Evolutionary conservation across 2,113 vertebrate species (phyloP).

Genomic region (Nothobranchius furzeri): DNA sequence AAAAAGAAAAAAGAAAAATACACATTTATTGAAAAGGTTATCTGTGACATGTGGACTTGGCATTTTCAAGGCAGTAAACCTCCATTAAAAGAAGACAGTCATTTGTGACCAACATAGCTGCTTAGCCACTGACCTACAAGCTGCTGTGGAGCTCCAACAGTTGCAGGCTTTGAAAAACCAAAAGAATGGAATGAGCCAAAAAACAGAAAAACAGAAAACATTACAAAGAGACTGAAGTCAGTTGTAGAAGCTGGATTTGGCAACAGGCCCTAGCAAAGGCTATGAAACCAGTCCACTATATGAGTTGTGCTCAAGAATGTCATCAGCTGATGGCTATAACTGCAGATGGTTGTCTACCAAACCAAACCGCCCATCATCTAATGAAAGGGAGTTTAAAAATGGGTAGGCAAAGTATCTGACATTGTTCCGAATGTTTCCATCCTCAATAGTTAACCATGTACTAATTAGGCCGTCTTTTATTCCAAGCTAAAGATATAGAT

Average conservation of each 20-base stretch:
- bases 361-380: neutral
- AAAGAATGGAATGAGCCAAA: neutral
- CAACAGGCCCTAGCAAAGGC: neutral
- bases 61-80: neutral
- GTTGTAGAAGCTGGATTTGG: neutral
- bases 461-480: too few relatives aligned
- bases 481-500: too few relatives aligned
- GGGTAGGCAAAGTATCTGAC: neutral
- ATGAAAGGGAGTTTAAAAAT: neutral
- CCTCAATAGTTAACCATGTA: neutral
- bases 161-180: neutral
- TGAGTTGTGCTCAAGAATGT: neutral
- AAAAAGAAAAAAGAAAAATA: neutral
- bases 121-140: too few relatives aligned
- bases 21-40: neutral
- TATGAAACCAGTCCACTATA: neutral
- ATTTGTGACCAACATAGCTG: conserved; percentile 3
- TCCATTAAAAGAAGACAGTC: neutral
- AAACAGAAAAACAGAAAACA: neutral
- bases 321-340: neutral
- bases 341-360: neutral
- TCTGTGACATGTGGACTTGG: neutral
- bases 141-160: too few relatives aligned
- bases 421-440: neutral
- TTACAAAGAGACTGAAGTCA: neutral